phyloP scores from a whole-genome alignment of 2,113 vertebrate species.

The Actenoides hombroni region DNA sequence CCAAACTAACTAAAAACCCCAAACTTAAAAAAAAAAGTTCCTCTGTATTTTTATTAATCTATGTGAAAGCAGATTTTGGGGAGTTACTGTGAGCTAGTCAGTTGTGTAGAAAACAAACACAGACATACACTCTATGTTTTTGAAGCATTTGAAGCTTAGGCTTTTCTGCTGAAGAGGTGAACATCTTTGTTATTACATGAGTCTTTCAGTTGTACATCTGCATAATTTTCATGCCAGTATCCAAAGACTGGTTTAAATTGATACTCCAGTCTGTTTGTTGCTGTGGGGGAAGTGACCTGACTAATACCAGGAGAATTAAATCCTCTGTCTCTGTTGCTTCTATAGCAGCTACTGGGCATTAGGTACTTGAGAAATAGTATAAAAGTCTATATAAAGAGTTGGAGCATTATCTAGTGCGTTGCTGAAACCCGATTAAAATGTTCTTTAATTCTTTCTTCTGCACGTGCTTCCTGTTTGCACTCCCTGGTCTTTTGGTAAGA shows the following conservation, averaged over 20 bases:
- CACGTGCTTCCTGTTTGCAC: fast-evolving
- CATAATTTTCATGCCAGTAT: not conserved
- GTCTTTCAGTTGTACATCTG: not conserved
- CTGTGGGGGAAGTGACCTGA: fast-evolving
- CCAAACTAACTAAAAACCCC: no score
- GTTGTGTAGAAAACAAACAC: not conserved
- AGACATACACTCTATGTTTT: not conserved
- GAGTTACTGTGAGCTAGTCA: not conserved
- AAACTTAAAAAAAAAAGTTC: not conserved
- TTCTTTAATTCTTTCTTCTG: not conserved
- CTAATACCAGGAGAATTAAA: not conserved
- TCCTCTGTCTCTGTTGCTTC: not conserved
- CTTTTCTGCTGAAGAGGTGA: not conserved
- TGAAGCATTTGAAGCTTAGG: not conserved
- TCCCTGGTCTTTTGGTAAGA: not conserved
- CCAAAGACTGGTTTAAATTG: not conserved
- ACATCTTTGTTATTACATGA: not conserved
- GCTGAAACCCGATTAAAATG: not conserved
- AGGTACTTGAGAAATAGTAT: not conserved
- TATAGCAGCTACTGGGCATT: not conserved
- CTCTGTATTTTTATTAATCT: not conserved
- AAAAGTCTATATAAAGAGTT: not conserved
- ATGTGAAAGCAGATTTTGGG: not conserved
- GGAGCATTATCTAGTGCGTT: not conserved
- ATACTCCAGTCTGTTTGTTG: not conserved